These are phyloP conservation scores for Falco concolor DNA, from an alignment of 2,797 vertebrate species.

Conservation along the genomic window DNA sequence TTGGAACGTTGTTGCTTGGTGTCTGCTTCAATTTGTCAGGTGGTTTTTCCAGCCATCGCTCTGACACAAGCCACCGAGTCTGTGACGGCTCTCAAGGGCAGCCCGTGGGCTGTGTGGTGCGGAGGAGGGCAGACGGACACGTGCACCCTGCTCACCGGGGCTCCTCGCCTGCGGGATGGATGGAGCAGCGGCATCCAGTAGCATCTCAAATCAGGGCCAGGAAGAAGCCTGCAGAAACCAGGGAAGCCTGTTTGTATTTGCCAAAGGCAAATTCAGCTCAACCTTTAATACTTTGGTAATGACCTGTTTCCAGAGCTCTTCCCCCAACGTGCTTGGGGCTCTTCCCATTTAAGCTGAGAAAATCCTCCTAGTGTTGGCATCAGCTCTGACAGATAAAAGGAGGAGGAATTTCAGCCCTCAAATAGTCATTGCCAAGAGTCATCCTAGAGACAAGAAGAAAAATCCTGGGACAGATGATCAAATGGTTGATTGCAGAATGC, in stretches of 20 bases:
- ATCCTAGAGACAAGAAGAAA: background rate
- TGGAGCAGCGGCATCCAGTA: background rate
- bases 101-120: background rate
- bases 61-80: background rate
- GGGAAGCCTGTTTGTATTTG: background rate
- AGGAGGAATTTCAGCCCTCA: background rate
- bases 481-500: background rate
- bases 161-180: fast-evolving
- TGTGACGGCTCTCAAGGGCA: background rate
- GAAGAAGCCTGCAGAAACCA: background rate
- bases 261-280: background rate
- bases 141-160: fast-evolving
- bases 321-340: background rate
- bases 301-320: background rate
- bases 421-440: background rate
- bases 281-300: background rate
- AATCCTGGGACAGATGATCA: background rate
- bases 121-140: background rate
- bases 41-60: background rate
- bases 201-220: background rate
- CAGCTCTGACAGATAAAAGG: background rate
- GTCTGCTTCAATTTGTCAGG: background rate
- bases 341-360: background rate
- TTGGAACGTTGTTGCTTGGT: background rate
- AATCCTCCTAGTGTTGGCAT: background rate